These are phyloP conservation scores for Neodontobutis hainanensis DNA, from an alignment of 2,113 vertebrate genomes.

Conservation along the genomic window DNA sequence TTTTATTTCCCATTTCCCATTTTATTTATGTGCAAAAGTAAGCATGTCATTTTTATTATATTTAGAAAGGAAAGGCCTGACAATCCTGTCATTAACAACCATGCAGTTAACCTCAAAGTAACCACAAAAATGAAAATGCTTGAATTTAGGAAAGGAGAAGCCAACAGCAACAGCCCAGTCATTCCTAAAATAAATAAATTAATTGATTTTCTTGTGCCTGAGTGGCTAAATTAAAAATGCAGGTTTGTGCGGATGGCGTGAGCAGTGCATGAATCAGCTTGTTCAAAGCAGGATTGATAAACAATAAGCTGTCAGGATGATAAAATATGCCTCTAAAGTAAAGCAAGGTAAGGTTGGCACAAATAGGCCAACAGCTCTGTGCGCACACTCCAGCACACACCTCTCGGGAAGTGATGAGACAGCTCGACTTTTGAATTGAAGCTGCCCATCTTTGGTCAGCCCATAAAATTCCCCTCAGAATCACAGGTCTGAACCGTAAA, in stretches of 20 bases:
- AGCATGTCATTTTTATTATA: no score
- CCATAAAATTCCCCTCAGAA: slow-evolving; percentile 68
- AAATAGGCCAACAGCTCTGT: slow-evolving; percentile 28
- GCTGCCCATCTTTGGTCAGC: slow-evolving; percentile 59
- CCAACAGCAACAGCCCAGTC: slow-evolving; percentile 14
- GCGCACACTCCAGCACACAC: slow-evolving; percentile 30
- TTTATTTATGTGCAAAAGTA: no score
- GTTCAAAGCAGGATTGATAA: slow-evolving; percentile 56
- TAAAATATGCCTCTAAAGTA: slow-evolving; percentile 51
- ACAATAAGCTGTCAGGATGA: slow-evolving; percentile 66
- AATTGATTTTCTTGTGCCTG: slow-evolving; percentile 22
- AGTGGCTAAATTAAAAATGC: slow-evolving; percentile 49
- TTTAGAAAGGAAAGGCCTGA: slow-evolving; percentile 1
- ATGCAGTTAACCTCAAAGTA: background rate
- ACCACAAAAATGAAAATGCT: slow-evolving; percentile 10
- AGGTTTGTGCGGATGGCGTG: slow-evolving; percentile 22
- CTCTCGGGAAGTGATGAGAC: slow-evolving; percentile 52
- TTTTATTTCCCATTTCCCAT: no score
- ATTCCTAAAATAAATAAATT: slow-evolving; percentile 25
- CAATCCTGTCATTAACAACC: slow-evolving; percentile 14
- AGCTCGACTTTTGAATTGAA: slow-evolving; percentile 61
- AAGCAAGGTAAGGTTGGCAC: slow-evolving; percentile 39
- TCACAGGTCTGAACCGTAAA: slow-evolving; percentile 68
- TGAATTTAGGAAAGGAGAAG: slow-evolving; percentile 22
- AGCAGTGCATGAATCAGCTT: slow-evolving; percentile 46